phyloP scores from a whole-genome alignment of 2,113 vertebrate genomes.

The Psettodes erumei region DNA sequence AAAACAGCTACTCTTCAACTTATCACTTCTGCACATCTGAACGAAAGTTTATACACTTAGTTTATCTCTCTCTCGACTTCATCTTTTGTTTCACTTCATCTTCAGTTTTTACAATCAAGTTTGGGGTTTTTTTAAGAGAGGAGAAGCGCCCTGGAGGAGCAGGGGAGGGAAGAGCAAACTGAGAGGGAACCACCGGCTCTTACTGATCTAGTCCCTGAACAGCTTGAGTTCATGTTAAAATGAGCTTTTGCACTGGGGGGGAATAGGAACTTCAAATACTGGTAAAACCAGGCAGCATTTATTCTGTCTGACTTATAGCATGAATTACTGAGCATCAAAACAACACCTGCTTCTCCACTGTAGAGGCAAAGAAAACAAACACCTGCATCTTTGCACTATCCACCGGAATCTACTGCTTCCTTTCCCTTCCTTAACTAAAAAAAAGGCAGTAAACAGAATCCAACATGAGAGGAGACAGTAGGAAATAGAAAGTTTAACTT shows the following conservation, averaged over 20 bases:
- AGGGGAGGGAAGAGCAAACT: conserved; percentile 30
- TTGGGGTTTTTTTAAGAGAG: conserved; percentile 72
- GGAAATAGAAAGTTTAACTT: background rate
- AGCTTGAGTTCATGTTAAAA: background rate
- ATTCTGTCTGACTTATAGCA: conserved; percentile 10
- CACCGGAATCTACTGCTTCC: background rate
- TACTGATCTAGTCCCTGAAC: conserved; percentile 8
- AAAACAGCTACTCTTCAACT: conserved; percentile 81
- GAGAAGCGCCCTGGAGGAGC: conserved; percentile 47
- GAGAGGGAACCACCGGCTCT: conserved; percentile 3
- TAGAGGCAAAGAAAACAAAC: conserved; percentile 23
- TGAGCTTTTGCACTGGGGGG: conserved; percentile 18
- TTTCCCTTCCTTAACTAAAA: background rate
- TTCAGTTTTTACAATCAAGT: conserved; percentile 80
- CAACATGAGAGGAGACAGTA: background rate
- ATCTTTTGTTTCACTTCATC: conserved; percentile 58
- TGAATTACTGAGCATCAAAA: conserved; percentile 13
- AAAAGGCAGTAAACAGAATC: conserved; percentile 1
- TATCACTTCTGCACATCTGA: conserved; percentile 79
- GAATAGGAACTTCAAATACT: conserved; percentile 15
- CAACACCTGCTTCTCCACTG: background rate
- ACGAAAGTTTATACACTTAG: conserved; percentile 83
- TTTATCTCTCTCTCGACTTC: conserved; percentile 67
- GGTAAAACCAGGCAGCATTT: conserved; percentile 1
- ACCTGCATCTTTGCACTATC: conserved; percentile 5